Conservation (phyloP, 2,888 invertebrate species). For the Arctia plantaginis region DNA sequence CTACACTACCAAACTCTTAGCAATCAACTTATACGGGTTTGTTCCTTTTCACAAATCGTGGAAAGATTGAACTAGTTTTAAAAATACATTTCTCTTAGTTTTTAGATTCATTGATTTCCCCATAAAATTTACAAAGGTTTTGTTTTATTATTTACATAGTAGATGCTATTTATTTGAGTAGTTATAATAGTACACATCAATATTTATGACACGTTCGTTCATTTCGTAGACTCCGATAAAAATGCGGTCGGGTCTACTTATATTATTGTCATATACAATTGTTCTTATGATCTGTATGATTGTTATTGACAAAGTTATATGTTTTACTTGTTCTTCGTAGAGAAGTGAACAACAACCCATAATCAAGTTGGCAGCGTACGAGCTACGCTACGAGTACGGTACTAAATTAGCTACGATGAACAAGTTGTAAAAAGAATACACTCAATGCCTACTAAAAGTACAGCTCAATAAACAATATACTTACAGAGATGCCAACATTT, state of each 20-base stretch:
- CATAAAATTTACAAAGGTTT: too few species aligned
- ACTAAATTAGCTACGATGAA: not conserved
- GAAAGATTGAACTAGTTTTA: too few species aligned
- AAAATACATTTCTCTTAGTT: too few species aligned
- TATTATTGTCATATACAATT: not conserved
- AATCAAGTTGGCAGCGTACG: not conserved
- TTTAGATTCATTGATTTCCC: too few species aligned
- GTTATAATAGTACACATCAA: too few species aligned
- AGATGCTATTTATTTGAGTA: not conserved
- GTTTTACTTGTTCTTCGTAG: not conserved
- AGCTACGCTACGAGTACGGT: not conserved
- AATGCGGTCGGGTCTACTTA: not conserved
- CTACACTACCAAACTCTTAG: too few species aligned
- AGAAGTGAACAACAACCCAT: not conserved
- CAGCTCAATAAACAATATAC: too few species aligned
- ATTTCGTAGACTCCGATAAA: not conserved
- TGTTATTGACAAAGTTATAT: not conserved
- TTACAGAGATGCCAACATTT: too few species aligned
- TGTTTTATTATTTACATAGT: not conserved
- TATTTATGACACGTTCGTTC: not conserved
- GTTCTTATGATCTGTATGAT: not conserved
- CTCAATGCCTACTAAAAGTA: not conserved
- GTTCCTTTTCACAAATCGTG: too few species aligned
- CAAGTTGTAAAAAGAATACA: not conserved
- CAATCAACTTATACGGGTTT: too few species aligned